Percentiles rank a stretch among this genome's conserved stretches.
These are phyloP conservation scores for Drosophila mauritiana DNA, from an alignment of 1,140 invertebrate genomes.

Conservation along the genomic window DNA sequence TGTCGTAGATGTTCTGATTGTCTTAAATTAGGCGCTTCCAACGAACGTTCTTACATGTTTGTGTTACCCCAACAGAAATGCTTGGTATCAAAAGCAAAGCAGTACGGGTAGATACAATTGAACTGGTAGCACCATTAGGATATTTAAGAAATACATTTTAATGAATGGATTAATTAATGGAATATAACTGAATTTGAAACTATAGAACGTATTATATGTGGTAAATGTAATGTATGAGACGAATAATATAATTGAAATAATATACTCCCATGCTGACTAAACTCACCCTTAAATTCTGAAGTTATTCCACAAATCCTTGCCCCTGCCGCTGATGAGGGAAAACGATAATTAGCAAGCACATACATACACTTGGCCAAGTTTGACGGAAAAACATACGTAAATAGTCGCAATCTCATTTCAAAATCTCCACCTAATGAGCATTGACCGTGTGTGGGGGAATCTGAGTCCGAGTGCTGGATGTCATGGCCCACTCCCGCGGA, in stretches of 20 bases:
- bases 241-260: too few species aligned
- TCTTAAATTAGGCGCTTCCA: conserved; percentile 56
- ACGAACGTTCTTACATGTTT: neutral
- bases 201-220: too few species aligned
- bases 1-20: conserved; percentile 52
- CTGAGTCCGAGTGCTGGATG: neutral
- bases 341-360: conserved; percentile 67
- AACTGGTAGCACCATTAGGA: too few species aligned
- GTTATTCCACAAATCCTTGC: neutral
- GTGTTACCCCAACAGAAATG: neutral
- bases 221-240: too few species aligned
- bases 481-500: conserved; percentile 2
- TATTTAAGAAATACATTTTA: too few species aligned
- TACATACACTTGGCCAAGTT: conserved; percentile 45
- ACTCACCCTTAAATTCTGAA: neutral
- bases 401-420: conserved; percentile 83
- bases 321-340: conserved; percentile 64
- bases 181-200: too few species aligned
- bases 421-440: conserved; percentile 67
- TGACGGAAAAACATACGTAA: conserved; percentile 81
- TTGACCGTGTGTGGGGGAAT: conserved; percentile 8
- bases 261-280: neutral
- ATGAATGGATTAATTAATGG: too few species aligned
- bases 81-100: neutral
- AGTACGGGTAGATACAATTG: too few species aligned